phyloP scores from a whole-genome alignment of 2,113 vertebrate genomes.

The Leucoraja erinaceus region DNA sequence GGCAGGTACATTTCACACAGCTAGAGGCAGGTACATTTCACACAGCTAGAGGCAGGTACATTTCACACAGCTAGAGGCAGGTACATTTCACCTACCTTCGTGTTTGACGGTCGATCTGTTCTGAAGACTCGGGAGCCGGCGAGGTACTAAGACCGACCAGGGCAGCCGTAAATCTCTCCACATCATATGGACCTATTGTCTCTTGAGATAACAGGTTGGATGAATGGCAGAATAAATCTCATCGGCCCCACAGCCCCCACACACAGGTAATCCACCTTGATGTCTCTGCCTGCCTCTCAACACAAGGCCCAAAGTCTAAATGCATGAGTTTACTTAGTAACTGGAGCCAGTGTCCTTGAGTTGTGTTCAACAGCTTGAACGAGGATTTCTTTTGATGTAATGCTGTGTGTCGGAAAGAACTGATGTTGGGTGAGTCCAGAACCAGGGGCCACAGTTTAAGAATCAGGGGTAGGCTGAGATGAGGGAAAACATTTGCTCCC shows the following conservation, averaged over 20 bases:
- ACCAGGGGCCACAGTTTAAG: too few relatives aligned
- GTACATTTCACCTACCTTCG: conserved; percentile 45
- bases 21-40: not conserved
- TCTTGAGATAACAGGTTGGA: conserved; percentile 40
- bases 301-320: not conserved
- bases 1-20: not conserved
- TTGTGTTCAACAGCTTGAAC: not conserved
- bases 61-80: not conserved
- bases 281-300: not conserved
- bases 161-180: conserved; percentile 48
- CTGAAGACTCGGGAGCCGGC: conserved; percentile 48
- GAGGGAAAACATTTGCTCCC: too few relatives aligned
- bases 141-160: conserved; percentile 49
- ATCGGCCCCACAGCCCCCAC: not conserved
- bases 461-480: too few relatives aligned
- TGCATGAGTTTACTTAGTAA: not conserved
- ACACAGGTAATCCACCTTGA: too few relatives aligned
- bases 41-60: too few relatives aligned
- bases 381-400: not conserved
- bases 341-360: not conserved
- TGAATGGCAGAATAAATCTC: not conserved
- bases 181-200: conserved; percentile 43
- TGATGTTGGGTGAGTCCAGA: too few relatives aligned
- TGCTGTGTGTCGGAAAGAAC: too few relatives aligned
- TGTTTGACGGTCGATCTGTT: conserved; percentile 42